These are phyloP conservation scores for Eira barbara DNA, from an alignment of 2,113 vertebrate species.

Conservation along the genomic window DNA sequence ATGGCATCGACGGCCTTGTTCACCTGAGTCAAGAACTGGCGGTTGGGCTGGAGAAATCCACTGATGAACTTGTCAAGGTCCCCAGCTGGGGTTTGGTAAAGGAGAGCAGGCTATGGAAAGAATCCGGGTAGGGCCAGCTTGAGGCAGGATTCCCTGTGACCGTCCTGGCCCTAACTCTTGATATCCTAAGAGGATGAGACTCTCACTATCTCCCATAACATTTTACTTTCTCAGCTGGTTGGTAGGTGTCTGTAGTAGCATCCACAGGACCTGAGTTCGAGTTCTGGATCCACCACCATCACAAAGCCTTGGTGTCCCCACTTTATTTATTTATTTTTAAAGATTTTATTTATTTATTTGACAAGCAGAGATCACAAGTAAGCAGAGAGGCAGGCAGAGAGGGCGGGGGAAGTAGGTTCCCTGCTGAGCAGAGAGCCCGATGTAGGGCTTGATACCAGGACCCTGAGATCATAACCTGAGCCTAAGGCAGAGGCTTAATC, in stretches of 20 bases:
- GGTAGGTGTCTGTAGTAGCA: background rate
- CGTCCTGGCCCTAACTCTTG: fast-evolving
- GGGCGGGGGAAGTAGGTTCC: no score
- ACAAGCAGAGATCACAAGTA: no score
- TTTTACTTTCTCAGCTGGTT: background rate
- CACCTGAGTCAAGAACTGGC: background rate
- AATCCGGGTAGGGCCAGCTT: background rate
- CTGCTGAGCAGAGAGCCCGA: no score
- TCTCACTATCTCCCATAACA: background rate
- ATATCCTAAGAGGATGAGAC: background rate
- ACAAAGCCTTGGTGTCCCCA: background rate
- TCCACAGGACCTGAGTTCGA: background rate
- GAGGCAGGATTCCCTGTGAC: fast-evolving
- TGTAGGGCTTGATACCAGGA: no score
- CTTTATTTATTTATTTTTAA: background rate
- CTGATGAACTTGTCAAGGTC: slow-evolving; percentile 65
- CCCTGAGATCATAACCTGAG: no score
- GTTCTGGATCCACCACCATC: background rate
- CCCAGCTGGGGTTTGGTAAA: background rate
- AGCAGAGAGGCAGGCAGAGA: no score
- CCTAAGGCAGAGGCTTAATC: no score
- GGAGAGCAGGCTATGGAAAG: slow-evolving; percentile 33
- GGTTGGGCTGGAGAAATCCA: slow-evolving; percentile 45
- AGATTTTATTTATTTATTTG: no score
- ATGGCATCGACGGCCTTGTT: background rate